Evolutionary conservation across 1,140 invertebrate species (phyloP), one percentile per base, ranked within the genome.

Genomic region (Phymastichus coffea): DNA sequence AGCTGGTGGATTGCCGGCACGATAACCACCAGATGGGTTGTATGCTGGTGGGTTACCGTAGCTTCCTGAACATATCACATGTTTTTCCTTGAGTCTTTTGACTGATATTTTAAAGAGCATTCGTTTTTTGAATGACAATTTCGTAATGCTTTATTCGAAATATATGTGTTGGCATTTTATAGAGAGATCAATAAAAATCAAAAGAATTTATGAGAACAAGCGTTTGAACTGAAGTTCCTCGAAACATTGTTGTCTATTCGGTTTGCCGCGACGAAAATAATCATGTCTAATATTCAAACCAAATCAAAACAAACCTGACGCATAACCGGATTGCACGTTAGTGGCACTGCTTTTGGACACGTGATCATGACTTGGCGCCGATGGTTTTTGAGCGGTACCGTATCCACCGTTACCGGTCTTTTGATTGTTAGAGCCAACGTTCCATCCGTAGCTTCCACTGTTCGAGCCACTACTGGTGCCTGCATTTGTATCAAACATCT

Each of bases 401-500:
- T 40, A 22, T 8, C 58, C 40, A 37, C 3, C 12, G n/a, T 20
- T 14, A 46, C 17, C 26, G 20, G 26, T 38, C 15, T 49, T 49
- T 25, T 66, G 64, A 25, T 68, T 68, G 47, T 57, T 58, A 14
- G 54, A 43, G 8, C 68, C 72, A 19, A 75, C 66, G 6, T 76
- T 78, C 77, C 77, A 79, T 59, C 76, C 76, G 68, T 75, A 66
- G 46, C 67, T 69, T 62, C 63, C 62, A 33, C 71, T 67, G 20
- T 65, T 69, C n/a, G 72, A 70, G 15, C 66, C 73, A 65, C 44
- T n/a, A n/a, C n/a, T n/a, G n/a, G n/a, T n/a, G n/a, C n/a, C 43
- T 65, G 22, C 2, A 46, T 60, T 41, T 10, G n/a, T n/a, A n/a
- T n/a, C n/a, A n/a, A n/a, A n/a, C n/a, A n/a, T n/a, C n/a, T n/a